Percentiles rank a stretch among this genome's conserved stretches.
Conservation (phyloP, 2,888 invertebrate genomes). For the Ormia ochracea region DNA sequence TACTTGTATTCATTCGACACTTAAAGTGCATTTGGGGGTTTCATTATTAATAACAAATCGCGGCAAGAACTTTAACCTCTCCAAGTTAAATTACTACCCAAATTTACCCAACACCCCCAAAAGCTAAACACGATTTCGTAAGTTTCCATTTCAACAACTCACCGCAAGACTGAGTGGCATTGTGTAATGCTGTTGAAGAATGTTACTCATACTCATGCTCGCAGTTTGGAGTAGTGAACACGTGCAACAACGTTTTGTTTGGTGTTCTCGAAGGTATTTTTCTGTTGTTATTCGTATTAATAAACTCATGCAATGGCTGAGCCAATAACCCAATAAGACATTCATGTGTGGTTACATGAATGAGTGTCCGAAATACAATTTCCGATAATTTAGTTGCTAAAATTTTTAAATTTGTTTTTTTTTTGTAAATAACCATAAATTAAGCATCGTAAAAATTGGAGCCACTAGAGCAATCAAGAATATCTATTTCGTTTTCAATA, state of each 20-base stretch:
- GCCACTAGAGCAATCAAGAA: neutral
- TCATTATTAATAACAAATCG: conserved; percentile 11
- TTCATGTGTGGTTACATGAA: neutral
- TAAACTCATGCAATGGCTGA: neutral
- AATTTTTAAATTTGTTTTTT: conserved; percentile 48
- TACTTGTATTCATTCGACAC: too few species aligned
- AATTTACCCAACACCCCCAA: conserved; percentile 57
- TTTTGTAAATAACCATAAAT: conserved; percentile 46
- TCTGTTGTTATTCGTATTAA: neutral
- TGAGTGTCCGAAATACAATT: conserved; percentile 1
- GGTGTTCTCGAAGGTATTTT: conserved; percentile 32
- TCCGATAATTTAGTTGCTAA: neutral
- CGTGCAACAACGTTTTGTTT: conserved; percentile 48
- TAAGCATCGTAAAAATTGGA: conserved; percentile 37
- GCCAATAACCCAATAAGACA: neutral
- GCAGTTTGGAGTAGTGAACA: conserved; percentile 4
- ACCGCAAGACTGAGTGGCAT: conserved; percentile 6
- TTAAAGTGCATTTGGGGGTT: neutral
- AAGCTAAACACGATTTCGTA: conserved; percentile 54
- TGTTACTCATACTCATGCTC: conserved; percentile 9
- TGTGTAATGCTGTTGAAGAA: conserved; percentile 11
- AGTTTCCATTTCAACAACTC: conserved; percentile 43
- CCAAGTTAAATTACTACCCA: conserved; percentile 56
- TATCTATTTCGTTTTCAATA: neutral
- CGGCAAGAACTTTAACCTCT: conserved; percentile 51